These are phyloP conservation scores for Porites evermanni DNA, from an alignment of 92 coral and sea anemone species.

Conservation along the genomic window DNA sequence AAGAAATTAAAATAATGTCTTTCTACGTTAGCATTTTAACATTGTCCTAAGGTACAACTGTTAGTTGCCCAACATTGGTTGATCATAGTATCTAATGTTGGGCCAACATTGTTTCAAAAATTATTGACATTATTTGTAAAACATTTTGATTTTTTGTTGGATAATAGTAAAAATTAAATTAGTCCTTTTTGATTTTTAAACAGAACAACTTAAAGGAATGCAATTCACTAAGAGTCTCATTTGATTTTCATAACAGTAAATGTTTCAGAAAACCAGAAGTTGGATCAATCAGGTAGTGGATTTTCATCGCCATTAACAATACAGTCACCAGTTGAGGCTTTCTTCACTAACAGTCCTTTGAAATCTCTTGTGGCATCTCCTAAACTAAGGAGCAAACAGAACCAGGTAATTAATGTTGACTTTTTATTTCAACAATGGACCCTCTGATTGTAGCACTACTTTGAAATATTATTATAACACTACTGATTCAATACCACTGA, in stretches of 20 bases:
- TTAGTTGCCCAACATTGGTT: neutral
- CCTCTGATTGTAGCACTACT: too few species aligned
- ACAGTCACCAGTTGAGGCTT: slow-evolving; percentile 74
- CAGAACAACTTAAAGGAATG: neutral
- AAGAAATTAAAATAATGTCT: too few species aligned
- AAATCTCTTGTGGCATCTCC: slow-evolving; percentile 91
- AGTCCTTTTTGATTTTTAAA: too few species aligned
- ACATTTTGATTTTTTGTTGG: too few species aligned
- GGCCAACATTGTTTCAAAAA: too few species aligned
- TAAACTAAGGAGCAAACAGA: slow-evolving; percentile 86
- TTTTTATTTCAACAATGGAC: too few species aligned
- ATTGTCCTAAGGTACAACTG: neutral
- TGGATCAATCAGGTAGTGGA: neutral
- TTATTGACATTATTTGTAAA: too few species aligned
- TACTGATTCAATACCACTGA: too few species aligned
- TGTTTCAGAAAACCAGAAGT: slow-evolving; percentile 16
- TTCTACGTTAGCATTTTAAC: neutral
- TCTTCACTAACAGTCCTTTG: slow-evolving; percentile 84
- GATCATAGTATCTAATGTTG: too few species aligned
- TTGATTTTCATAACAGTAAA: slow-evolving; percentile 14
- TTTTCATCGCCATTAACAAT: slow-evolving; percentile 49
- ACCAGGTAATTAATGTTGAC: slow-evolving; percentile 67
- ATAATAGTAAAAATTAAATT: too few species aligned
- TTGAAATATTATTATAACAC: too few species aligned
- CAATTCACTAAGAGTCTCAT: neutral